Base-by-base conservation (phyloP, 2,113 vertebrate species). In the Corydoras sp. region DNA sequence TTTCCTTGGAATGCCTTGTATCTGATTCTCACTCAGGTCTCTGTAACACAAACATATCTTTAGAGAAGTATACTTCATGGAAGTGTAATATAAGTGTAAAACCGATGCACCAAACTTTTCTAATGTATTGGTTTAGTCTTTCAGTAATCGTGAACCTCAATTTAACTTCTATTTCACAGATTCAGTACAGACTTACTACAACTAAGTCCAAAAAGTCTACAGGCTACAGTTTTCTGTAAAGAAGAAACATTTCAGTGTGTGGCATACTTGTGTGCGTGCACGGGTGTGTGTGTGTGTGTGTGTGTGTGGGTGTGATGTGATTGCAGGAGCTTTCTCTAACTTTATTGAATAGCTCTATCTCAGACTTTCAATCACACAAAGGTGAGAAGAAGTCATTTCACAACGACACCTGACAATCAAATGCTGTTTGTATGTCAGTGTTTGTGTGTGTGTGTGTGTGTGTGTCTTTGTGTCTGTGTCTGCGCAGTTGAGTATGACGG, bases 11-110 rank as follows among this genome's bases (percentile, higher is more conserved):
- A 99, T 92, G 4, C 95, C 97, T 73, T 98, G 96, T 81, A 99
- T 98, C 83, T 96, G 95, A 83, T 99, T 99, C 87, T 99, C 97
- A 81, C 97, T 99, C 77, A 98, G 92, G 86, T 99, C 97, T 76
- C 97, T 92, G 84, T 18, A 82, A 70, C 1, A 56, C 13, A 67
- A 77, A 24, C 18, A 24, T 24, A 24, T 24, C 18, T 24, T 24
- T 24, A 24, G 18, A 24, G 18, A 24, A 24, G 18, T 24, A 24
- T 24, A 24, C 18, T 24, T 24, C 18, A 24, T 24, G 18, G 2
- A 24, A 24, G 18, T 24, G 18, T 24, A 24, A 24, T 24, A 24
- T 24, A 24, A 24, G 18, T 24, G 18, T 24, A 24, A 24, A 24
- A 1, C 18, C 18, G 18, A 24, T 24, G 18, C 18, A 24, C 18